These are phyloP conservation scores for Trichogramma pretiosum DNA, from an alignment of 1,140 invertebrate species.

Conservation along the genomic window DNA sequence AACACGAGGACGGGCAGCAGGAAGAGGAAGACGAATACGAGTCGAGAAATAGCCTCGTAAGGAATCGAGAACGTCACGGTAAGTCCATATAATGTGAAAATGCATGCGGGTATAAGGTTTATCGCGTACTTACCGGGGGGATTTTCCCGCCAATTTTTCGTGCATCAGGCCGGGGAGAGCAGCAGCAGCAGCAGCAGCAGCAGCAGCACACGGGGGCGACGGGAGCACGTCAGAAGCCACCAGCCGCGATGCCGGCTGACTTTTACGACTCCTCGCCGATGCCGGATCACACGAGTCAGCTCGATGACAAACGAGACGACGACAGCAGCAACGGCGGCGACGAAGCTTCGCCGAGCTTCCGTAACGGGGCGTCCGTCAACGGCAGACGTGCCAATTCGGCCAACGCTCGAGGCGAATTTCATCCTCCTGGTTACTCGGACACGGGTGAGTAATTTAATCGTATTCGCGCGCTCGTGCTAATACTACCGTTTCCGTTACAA, in stretches of 20 bases:
- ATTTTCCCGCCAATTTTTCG: no score
- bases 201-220: no score
- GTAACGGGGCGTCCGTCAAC: constrained; percentile 29
- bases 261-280: constrained; percentile 20
- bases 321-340: constrained; percentile 18
- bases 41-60: no score
- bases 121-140: no score
- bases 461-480: no score
- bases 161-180: no score
- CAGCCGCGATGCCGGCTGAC: constrained; percentile 22
- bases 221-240: constrained; percentile 14
- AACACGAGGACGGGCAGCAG: not conserved
- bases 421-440: not conserved
- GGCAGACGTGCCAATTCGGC: constrained; percentile 23
- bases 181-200: no score
- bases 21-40: not conserved
- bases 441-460: no score
- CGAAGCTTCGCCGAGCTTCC: constrained; percentile 25
- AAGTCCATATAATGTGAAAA: no score
- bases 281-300: not conserved
- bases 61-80: no score
- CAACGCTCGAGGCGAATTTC: constrained; percentile 19
- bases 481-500: no score
- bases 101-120: no score
- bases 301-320: not conserved